These are phyloP conservation scores for Helicoverpa assulta DNA, from an alignment of 2,888 invertebrate genomes.

Conservation along the genomic window DNA sequence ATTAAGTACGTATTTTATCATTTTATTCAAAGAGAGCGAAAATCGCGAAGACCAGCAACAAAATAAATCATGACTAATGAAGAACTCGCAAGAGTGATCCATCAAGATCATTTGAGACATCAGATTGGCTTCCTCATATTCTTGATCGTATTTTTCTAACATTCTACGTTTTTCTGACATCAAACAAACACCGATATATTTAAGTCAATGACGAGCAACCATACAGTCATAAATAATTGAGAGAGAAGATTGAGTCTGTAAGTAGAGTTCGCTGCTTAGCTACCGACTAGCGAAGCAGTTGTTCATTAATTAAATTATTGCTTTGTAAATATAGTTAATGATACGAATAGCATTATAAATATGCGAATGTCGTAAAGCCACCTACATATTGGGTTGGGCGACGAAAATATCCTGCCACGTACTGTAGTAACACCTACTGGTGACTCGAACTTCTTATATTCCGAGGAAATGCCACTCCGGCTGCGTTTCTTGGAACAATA, in stretches of 20 bases:
- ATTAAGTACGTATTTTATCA: constrained; percentile 21
- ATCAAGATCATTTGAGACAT: constrained; percentile 7
- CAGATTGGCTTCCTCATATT: constrained; percentile 1
- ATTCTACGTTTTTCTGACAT: constrained; percentile 42
- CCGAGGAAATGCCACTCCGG: constrained; percentile 65
- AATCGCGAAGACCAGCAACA: too few species aligned
- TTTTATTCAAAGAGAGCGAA: constrained; percentile 11
- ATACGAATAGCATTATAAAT: constrained; percentile 65
- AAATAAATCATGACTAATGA: too few species aligned
- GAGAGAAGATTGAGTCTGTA: constrained; percentile 28
- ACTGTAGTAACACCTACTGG: constrained; percentile 62
- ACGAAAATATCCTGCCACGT: constrained; percentile 76
- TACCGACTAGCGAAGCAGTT: constrained; percentile 36
- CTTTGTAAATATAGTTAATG: constrained; percentile 60
- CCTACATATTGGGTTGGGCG: constrained; percentile 70
- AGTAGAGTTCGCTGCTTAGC: constrained; percentile 20
- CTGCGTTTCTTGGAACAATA: constrained; percentile 64
- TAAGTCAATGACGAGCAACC: constrained; percentile 41
- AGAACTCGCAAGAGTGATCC: too few species aligned
- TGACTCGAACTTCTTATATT: constrained; percentile 67
- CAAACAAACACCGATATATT: constrained; percentile 50
- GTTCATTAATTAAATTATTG: constrained; percentile 63
- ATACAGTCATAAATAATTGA: constrained; percentile 35
- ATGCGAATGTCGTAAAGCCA: constrained; percentile 68
- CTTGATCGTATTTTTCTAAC: constrained; percentile 13